phyloP scores from a whole-genome alignment of 1,140 invertebrate genomes.

The Drosophila eugracilis region DNA sequence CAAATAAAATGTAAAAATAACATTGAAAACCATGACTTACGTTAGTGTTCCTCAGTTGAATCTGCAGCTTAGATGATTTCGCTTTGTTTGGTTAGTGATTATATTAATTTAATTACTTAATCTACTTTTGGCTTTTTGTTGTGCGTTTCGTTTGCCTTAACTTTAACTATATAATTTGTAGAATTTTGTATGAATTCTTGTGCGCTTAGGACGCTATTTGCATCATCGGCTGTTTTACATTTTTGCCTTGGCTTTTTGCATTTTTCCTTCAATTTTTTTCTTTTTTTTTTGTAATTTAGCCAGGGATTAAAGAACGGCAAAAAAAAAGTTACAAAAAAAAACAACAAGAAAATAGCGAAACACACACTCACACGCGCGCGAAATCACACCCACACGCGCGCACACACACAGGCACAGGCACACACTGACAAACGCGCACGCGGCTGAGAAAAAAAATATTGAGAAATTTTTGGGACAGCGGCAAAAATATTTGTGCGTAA shows the following conservation, averaged over 20 bases:
- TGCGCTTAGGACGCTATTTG: slow-evolving; percentile 32
- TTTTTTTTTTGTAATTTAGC: slow-evolving; percentile 17
- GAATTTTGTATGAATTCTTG: slow-evolving; percentile 22
- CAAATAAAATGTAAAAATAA: too few species aligned
- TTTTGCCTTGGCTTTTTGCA: slow-evolving; percentile 22
- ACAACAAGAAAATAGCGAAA: slow-evolving; percentile 51
- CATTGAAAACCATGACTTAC: slow-evolving; percentile 2
- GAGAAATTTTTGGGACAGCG: slow-evolving; percentile 21
- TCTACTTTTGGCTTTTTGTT: slow-evolving; percentile 44
- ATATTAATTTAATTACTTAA: slow-evolving; percentile 21
- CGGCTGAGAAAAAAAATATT: slow-evolving; percentile 54
- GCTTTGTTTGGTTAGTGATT: not conserved
- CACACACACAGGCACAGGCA: slow-evolving; percentile 25
- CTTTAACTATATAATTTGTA: slow-evolving; percentile 24
- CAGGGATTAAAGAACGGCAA: slow-evolving; percentile 37
- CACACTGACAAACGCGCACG: slow-evolving; percentile 35
- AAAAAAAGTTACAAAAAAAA: slow-evolving; percentile 55
- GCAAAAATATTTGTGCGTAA: slow-evolving; percentile 23
- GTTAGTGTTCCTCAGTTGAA: not conserved
- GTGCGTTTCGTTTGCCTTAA: slow-evolving; percentile 63
- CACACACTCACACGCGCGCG: slow-evolving; percentile 53
- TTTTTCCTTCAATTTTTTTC: slow-evolving; percentile 7
- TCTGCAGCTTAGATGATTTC: slow-evolving; percentile 4
- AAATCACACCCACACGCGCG: slow-evolving; percentile 42
- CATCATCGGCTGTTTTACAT: slow-evolving; percentile 25